Base-by-base conservation (phyloP, 1,140 invertebrate genomes). In the Aphaenogaster rudis region DNA sequence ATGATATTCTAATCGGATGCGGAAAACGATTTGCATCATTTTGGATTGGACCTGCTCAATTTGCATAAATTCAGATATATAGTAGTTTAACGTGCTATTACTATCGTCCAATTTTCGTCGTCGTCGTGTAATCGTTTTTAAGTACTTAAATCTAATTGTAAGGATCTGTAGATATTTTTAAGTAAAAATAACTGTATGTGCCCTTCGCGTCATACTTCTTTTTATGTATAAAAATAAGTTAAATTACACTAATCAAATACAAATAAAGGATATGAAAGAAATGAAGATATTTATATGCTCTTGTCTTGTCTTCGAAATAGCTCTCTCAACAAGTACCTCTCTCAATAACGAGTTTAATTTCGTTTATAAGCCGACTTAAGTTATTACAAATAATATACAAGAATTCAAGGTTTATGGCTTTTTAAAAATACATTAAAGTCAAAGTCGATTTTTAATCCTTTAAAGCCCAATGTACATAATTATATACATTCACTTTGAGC, bases 81-180 rank as follows among this genome's bases (percentile, higher is more conserved):
- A 63, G 28, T 48, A 28, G 5, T 45, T 8, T 36, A n/a, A 50
- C 13, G 21, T 28, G 15, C 28, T 84, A 72, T 17, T 36, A 48
- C n/a, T 84, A 72, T 13, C 28, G 48, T 64, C 8, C 50, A 72
- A 48, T 36, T 64, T 64, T 63, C 15, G 1, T 15, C 4, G 1
- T 72, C 15, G 1, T 15, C 4, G 1, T 72, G 8, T 86, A 74
- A 39, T 78, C 36, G 36, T 64, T 50, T 13, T 71, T 76, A 74
- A 90, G 66, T 89, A 79, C 5, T 89, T 80, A 85, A 88, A 64
- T n/a, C 1, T 66, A 71, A 17, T 63, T 89, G 36, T 86, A 84
- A 67, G 61, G 3, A 57, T 5, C 1, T 72, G 11, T 59, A 36
- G 45, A 71, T 52, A 39, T 57, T 57, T 64, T 45, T 54, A 36